Percentiles rank a stretch among this genome's conserved stretches.
These are phyloP conservation scores for Babylonia areolata DNA, from an alignment of 1,140 invertebrate species.

Conservation along the genomic window DNA sequence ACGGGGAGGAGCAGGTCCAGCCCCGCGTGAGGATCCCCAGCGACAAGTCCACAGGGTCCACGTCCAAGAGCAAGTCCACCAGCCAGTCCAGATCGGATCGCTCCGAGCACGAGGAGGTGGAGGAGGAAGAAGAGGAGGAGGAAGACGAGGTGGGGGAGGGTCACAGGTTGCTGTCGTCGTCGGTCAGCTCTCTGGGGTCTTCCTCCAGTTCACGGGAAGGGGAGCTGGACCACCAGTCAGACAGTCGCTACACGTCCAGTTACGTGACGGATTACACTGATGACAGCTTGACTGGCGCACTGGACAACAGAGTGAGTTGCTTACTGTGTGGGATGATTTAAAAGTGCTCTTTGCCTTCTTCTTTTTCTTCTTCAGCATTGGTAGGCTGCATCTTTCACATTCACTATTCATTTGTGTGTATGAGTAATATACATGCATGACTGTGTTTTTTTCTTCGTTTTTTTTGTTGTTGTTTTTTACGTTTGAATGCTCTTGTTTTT, in stretches of 20 bases:
- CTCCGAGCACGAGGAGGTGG: constrained; percentile 3
- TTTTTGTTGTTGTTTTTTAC: too few relatives aligned
- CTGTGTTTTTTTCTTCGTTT: too few relatives aligned
- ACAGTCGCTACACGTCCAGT: constrained; percentile 68
- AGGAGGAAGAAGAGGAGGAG: constrained; percentile 40
- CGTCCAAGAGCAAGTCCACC: constrained; percentile 6
- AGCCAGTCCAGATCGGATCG: not conserved
- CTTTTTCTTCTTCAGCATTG: too few relatives aligned
- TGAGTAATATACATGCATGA: too few relatives aligned
- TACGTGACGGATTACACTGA: constrained; percentile 72
- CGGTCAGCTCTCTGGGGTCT: not conserved
- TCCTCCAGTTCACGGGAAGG: constrained; percentile 38
- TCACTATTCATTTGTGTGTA: too few relatives aligned
- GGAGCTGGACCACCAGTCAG: constrained; percentile 54
- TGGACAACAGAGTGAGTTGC: constrained; percentile 84
- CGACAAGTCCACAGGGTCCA: constrained; percentile 7
- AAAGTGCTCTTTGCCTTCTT: too few relatives aligned
- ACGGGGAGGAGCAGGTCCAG: not conserved
- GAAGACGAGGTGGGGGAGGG: constrained; percentile 25
- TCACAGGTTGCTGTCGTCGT: constrained; percentile 22
- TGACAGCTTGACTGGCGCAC: constrained; percentile 67
- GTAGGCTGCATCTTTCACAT: too few relatives aligned
- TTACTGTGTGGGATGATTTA: not conserved
- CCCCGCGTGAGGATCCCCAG: not conserved
- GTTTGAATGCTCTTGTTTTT: too few relatives aligned